Conservation (phyloP, 2,113 vertebrate genomes). For the Myrmecobius fasciatus region DNA sequence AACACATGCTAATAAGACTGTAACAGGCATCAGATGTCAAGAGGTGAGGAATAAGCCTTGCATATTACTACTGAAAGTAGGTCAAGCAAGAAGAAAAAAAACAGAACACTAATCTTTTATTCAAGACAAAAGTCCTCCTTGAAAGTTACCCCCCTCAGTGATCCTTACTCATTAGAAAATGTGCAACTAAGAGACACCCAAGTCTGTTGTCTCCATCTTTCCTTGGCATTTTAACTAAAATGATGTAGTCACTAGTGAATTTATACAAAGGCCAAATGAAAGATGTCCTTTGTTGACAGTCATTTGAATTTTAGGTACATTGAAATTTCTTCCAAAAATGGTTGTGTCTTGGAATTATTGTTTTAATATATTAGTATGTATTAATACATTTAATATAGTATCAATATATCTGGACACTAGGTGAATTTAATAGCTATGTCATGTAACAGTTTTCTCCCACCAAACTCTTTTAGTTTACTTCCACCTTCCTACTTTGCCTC, state of each 20-base stretch:
- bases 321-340: constrained; percentile 68
- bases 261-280: constrained; percentile 67
- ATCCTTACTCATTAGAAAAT: constrained; percentile 61
- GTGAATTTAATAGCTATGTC: not conserved
- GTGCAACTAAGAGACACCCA: constrained; percentile 64
- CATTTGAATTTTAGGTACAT: constrained; percentile 60
- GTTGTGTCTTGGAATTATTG: constrained; percentile 59
- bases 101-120: constrained; percentile 60
- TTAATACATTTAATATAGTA: constrained; percentile 42
- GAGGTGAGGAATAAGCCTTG: constrained; percentile 60
- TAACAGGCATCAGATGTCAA: constrained; percentile 71
- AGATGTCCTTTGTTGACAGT: constrained; percentile 60
- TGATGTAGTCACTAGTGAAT: constrained; percentile 71
- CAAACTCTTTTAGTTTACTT: not conserved
- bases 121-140: constrained; percentile 48
- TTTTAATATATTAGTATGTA: constrained; percentile 30
- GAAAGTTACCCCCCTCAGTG: constrained; percentile 64
- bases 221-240: constrained; percentile 71
- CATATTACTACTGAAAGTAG: constrained; percentile 69
- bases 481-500: not conserved
- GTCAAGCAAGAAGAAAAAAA: constrained; percentile 75
- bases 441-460: not conserved
- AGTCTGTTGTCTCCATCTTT: constrained; percentile 63
- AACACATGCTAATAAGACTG: constrained; percentile 76
- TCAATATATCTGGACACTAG: not conserved